Conservation (phyloP, 2,113 vertebrate genomes). For the Spea multiplicata region DNA sequence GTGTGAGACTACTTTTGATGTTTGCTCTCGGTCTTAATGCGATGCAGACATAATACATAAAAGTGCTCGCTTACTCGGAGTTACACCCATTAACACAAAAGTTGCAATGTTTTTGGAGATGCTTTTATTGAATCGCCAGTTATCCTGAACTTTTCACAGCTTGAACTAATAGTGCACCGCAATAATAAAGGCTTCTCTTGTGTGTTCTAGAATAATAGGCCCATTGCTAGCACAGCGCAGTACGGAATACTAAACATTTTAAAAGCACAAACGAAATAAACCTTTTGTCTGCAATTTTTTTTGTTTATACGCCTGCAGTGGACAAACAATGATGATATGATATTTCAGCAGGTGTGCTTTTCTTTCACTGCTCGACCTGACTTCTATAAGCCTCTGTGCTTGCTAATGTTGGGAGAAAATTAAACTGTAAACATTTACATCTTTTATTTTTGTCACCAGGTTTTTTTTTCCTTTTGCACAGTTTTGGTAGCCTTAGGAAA, state of each 20-base stretch:
- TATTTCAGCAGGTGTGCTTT: conserved; percentile 65
- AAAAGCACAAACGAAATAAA: conserved; percentile 54
- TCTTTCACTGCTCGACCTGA: conserved; percentile 37
- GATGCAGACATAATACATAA: conserved; percentile 50
- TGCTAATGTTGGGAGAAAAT: conserved; percentile 44
- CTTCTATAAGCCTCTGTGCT: conserved; percentile 36
- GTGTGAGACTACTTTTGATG: conserved; percentile 35
- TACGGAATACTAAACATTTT: conserved; percentile 49
- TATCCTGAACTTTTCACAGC: conserved; percentile 57
- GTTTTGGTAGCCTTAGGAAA: neutral
- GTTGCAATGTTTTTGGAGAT: conserved; percentile 56
- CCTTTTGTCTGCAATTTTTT: conserved; percentile 49
- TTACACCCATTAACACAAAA: conserved; percentile 63
- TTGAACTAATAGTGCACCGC: conserved; percentile 52
- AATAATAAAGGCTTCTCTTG: conserved; percentile 46
- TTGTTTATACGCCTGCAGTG: conserved; percentile 35
- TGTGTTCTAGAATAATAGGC: conserved; percentile 47
- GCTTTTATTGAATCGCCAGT: conserved; percentile 54
- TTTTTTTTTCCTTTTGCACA: neutral
- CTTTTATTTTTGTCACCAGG: neutral
- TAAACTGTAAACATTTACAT: conserved; percentile 21
- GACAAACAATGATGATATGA: conserved; percentile 48
- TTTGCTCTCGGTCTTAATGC: conserved; percentile 51
- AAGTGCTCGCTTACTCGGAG: conserved; percentile 52
- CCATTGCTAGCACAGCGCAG: conserved; percentile 46